A percentile compares a stretch with the other conserved stretches of the same genome.
Conservation (phyloP, 2,797 vertebrate species). For the Xiphophorus birchmanni region DNA sequence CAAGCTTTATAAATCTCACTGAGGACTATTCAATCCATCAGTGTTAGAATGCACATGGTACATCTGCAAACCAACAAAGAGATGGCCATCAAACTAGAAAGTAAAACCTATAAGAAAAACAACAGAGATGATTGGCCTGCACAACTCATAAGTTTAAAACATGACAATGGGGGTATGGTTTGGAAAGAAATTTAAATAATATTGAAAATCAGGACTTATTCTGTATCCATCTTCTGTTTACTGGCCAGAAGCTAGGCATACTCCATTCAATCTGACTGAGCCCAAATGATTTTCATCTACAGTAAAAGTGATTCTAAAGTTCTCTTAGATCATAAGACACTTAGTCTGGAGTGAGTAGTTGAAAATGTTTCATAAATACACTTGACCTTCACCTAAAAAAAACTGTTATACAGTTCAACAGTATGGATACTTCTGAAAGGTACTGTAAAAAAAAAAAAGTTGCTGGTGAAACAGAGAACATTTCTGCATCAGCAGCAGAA, state of each 20-base stretch:
- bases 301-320: background rate
- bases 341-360: background rate
- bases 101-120: background rate
- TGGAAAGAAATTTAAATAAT: background rate
- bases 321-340: no score
- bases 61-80: background rate
- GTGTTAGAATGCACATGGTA: background rate
- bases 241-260: background rate
- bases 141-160: background rate
- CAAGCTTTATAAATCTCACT: background rate
- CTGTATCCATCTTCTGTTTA: background rate
- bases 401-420: background rate
- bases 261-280: background rate
- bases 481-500: constrained; percentile 21
- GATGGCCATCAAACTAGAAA: background rate
- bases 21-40: no score
- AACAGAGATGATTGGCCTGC: background rate
- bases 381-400: background rate
- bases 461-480: constrained; percentile 9
- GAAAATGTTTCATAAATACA: background rate
- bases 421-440: background rate
- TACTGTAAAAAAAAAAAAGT: background rate
- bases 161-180: background rate
- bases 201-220: background rate
- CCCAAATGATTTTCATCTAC: background rate